phyloP scores from a whole-genome alignment of 2,113 vertebrate genomes.

The Picathartes gymnocephalus region DNA sequence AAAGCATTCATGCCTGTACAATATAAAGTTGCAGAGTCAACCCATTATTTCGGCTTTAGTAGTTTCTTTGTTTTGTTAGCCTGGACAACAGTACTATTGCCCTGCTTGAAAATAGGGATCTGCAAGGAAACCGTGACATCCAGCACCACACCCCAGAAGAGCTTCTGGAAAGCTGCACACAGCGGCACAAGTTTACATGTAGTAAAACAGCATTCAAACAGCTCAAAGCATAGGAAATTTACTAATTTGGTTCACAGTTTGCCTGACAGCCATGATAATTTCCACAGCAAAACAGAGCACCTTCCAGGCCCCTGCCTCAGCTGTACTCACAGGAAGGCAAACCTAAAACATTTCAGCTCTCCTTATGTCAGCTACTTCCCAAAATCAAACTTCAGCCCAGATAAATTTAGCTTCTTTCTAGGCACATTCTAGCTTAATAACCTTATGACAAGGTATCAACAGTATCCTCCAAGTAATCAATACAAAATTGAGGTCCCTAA shows the following conservation, averaged over 20 bases:
- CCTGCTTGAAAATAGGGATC: background rate
- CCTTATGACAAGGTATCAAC: background rate
- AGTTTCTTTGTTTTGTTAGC: background rate
- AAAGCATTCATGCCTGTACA: background rate
- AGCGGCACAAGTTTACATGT: background rate
- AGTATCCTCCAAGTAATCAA: background rate
- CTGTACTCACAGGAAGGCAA: background rate
- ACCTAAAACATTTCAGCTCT: background rate
- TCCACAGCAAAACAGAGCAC: background rate
- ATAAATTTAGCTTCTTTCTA: background rate
- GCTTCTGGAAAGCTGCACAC: background rate
- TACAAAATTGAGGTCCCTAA: background rate
- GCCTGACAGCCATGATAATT: background rate
- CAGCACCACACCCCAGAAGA: background rate
- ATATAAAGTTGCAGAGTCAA: background rate
- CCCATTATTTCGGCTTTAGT: background rate
- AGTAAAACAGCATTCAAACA: background rate
- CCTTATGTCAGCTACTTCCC: background rate
- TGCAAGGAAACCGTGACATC: background rate
- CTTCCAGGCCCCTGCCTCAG: background rate
- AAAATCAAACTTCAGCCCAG: background rate
- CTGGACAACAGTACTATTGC: background rate
- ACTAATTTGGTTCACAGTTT: background rate
- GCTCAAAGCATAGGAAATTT: background rate
- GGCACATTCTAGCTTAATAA: background rate